Evolutionary conservation across 1,140 invertebrate genomes (phyloP), one percentile per base, ranked within the genome.

Genomic region (Mizuhopecten yessoensis): DNA sequence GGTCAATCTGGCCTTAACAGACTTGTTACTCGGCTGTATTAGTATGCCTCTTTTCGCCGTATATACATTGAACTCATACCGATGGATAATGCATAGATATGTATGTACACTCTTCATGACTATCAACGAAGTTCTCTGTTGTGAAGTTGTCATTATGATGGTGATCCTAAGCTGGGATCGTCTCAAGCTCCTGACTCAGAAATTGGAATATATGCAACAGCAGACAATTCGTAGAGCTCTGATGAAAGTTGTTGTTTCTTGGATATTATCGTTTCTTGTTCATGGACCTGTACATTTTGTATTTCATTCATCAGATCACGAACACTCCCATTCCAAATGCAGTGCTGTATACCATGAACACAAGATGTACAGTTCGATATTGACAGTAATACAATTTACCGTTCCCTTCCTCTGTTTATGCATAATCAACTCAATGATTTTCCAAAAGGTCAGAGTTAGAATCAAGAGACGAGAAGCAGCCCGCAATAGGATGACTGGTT

Each of bases 1-100:
- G 15, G 90, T 95, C 11, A 95, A 96, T 89, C 91, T 96, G 33
- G 95, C 95, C 17, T 87, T 95, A 11, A 93, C 94, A 0, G 95
- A 96, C 88, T 75, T 96, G 7, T 86, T 94, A 0, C 91, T 96
- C n/a, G 94, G 94, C 0, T 13, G 90, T 17, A 88, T 95, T 34
- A 95, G 94, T 91, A 94, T 95, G 94, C 90, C 90, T 20, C 39
- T 91, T 29, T 91, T 87, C 88, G 86, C 91, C 9, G 36, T 86
- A 33, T 91, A 89, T 39, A 88, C 86, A 11, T 29, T 91, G 0
- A 49, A 87, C 29, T 87, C 86, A 9, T 87, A 89, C 42, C 3
- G 7, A 33, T 94, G 93, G 93, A 88, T 39, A 11, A 90, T 93
- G 49, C 89, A 89, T 34, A 87, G 90, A 33, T 49, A 90, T 36